Conservation (phyloP, 2,888 invertebrate species). For the Nymphalis urticae region DNA sequence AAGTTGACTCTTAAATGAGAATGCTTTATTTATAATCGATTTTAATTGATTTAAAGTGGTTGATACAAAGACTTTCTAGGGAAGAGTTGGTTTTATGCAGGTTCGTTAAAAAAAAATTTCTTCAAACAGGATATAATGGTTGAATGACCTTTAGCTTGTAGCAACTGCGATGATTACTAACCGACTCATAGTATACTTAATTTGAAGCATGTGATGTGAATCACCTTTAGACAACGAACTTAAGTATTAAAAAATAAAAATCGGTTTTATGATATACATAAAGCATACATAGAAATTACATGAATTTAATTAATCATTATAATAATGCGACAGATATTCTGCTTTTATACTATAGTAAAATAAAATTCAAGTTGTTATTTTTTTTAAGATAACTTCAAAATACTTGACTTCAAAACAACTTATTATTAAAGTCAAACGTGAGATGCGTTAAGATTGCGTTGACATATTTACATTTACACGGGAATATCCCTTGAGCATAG, state of each 20-base stretch:
- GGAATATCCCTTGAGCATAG: constrained; percentile 39
- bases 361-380: too few species aligned
- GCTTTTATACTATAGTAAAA: too few species aligned
- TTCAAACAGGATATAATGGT: constrained; percentile 61
- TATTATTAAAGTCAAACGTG: neutral
- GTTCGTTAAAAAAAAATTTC: constrained; percentile 16
- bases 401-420: neutral
- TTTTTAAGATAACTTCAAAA: too few species aligned
- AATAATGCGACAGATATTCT: too few species aligned
- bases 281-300: constrained; percentile 2
- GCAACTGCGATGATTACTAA: constrained; percentile 53
- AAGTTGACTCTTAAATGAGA: neutral
- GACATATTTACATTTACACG: neutral
- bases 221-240: constrained; percentile 51
- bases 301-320: too few species aligned
- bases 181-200: constrained; percentile 43
- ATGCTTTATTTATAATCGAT: neutral
- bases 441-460: too few species aligned
- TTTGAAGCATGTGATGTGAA: constrained; percentile 57
- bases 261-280: constrained; percentile 21
- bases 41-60: neutral
- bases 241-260: constrained; percentile 15
- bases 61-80: neutral
- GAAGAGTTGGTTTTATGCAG: neutral
- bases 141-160: constrained; percentile 66